A percentile compares a stretch with the other conserved stretches of the same genome.
These are phyloP conservation scores for Drosophila neutralis DNA, from an alignment of 2,888 invertebrate genomes.

Conservation along the genomic window DNA sequence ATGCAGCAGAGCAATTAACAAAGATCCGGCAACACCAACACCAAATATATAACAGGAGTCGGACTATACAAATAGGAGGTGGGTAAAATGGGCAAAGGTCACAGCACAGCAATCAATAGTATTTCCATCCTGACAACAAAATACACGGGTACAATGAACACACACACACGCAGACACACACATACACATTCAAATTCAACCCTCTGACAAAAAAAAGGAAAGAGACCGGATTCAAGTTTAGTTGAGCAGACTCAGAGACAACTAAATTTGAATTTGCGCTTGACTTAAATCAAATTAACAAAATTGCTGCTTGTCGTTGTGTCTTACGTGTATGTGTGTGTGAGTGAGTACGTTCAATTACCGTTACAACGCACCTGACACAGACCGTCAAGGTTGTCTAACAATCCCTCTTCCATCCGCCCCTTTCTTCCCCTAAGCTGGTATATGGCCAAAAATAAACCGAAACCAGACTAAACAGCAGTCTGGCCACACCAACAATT, in stretches of 20 bases:
- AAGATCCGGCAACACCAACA: constrained; percentile 2
- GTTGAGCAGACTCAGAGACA: constrained; percentile 39
- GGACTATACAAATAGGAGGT: constrained; percentile 36
- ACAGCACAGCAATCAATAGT: constrained; percentile 52
- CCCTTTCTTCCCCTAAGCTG: constrained; percentile 12
- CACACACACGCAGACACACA: constrained; percentile 4
- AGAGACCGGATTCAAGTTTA: constrained; percentile 51
- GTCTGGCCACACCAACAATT: constrained; percentile 41
- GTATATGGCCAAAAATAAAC: constrained; percentile 45
- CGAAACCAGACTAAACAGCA: constrained; percentile 31
- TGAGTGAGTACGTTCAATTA: constrained; percentile 25
- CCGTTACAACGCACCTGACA: constrained; percentile 54
- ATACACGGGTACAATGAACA: constrained; percentile 11
- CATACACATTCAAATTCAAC: constrained; percentile 40
- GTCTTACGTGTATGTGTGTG: not conserved
- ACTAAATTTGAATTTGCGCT: constrained; percentile 38
- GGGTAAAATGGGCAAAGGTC: constrained; percentile 28
- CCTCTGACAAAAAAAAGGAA: constrained; percentile 36
- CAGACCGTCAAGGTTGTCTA: constrained; percentile 48
- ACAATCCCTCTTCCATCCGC: constrained; percentile 1
- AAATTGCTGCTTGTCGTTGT: constrained; percentile 19
- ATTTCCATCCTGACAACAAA: constrained; percentile 31
- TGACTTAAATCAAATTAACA: constrained; percentile 44
- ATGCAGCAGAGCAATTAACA: constrained; percentile 19
- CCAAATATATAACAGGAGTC: constrained; percentile 23